phyloP scores from a whole-genome alignment of 1,140 invertebrate genomes.

The Globodera ellingtonae region DNA sequence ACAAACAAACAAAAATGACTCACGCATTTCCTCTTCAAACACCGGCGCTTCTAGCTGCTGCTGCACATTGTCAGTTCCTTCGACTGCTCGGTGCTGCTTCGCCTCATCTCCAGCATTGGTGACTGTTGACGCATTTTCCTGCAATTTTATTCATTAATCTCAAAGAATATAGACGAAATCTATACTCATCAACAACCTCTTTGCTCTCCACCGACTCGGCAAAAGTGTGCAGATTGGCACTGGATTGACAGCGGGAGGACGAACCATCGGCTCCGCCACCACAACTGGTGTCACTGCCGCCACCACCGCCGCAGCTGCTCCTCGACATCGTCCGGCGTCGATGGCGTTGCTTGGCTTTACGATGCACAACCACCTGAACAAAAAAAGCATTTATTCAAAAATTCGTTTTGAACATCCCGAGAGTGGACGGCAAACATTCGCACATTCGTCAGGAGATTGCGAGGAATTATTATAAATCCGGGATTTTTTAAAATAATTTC shows the following conservation, averaged over 20 bases:
- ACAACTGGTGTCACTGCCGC: not conserved
- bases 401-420: too few species aligned
- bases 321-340: slow-evolving; percentile 38
- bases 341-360: slow-evolving; percentile 33
- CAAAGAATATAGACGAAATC: too few species aligned
- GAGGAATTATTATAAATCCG: too few species aligned
- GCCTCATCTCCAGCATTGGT: too few species aligned
- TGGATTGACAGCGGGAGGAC: slow-evolving; percentile 11
- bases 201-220: not conserved
- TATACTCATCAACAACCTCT: not conserved
- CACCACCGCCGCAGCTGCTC: slow-evolving; percentile 42
- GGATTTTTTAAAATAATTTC: too few species aligned
- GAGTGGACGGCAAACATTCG: too few species aligned
- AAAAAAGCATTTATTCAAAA: not conserved
- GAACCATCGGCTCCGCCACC: not conserved
- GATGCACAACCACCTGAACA: slow-evolving; percentile 54
- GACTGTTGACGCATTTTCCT: too few species aligned
- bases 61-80: too few species aligned
- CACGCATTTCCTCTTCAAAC: not conserved
- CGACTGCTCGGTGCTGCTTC: too few species aligned
- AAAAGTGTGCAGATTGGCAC: slow-evolving; percentile 8
- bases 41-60: not conserved
- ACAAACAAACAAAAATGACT: not conserved
- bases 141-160: too few species aligned
- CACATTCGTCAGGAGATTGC: too few species aligned